These are phyloP conservation scores for Caenorhabditis sp. DNA, from an alignment of 2,888 invertebrate genomes.

Conservation along the genomic window DNA sequence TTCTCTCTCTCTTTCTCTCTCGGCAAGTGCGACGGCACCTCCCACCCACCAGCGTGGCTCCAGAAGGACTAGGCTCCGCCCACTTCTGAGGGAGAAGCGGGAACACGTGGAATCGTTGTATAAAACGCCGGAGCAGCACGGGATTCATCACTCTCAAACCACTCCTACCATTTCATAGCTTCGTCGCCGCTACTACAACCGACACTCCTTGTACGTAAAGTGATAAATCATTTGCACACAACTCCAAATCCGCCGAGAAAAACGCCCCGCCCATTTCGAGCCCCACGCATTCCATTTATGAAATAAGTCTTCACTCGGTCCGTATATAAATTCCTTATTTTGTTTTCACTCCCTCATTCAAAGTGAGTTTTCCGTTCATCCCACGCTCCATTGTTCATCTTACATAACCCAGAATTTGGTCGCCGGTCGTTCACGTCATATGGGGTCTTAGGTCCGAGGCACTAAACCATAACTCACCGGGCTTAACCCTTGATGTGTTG, in stretches of 20 bases:
- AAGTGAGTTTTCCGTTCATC: slow-evolving; percentile 24
- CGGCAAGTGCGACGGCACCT: slow-evolving; percentile 5
- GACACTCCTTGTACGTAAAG: slow-evolving; percentile 3
- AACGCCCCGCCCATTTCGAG: slow-evolving; percentile 23
- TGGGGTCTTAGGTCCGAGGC: neutral
- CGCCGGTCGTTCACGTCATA: neutral
- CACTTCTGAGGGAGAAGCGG: slow-evolving; percentile 34
- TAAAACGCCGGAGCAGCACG: slow-evolving; percentile 16
- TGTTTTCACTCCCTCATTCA: slow-evolving; percentile 11
- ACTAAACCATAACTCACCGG: slow-evolving; percentile 46
- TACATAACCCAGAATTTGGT: no score
- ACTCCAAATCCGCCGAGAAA: slow-evolving; percentile 15
- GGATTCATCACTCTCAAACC: slow-evolving; percentile 1
- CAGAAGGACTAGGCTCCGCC: slow-evolving; percentile 12
- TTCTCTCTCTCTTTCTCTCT: neutral
- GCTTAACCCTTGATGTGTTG: slow-evolving; percentile 50
- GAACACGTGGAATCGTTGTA: slow-evolving; percentile 38
- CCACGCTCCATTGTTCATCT: neutral
- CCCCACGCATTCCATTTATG: slow-evolving; percentile 47
- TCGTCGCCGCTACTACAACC: neutral
- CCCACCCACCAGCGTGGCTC: slow-evolving; percentile 29
- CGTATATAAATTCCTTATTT: slow-evolving; percentile 32
- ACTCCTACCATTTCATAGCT: slow-evolving; percentile 11
- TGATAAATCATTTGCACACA: slow-evolving; percentile 9
- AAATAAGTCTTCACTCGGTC: slow-evolving; percentile 36